Base-by-base conservation (phyloP, 2,113 vertebrate species). In the Thunnus thynnus region DNA sequence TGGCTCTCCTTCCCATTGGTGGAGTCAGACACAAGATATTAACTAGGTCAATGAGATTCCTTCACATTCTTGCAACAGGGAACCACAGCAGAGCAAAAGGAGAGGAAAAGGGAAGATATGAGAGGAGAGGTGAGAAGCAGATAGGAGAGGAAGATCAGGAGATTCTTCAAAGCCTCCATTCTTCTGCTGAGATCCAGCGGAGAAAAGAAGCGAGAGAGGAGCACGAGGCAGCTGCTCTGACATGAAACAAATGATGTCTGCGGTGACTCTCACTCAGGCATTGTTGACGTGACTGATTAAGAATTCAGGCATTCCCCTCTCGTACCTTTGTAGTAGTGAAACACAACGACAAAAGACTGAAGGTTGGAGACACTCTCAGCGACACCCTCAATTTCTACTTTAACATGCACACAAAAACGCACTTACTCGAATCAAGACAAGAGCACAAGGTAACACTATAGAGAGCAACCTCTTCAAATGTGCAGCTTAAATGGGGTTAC, bases 41-140 rank as follows among this genome's bases (percentile, higher is more conserved):
- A 95, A 94, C 86, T 96, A 89, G 95, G 95, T 96, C 95, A 96
- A 94, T 92, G 92, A 94, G 86, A 95, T 94, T 92, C 93, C 73
- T 78, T 82, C 88, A 75, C 74, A 83, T 83, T 82, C 80, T 63
- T 90, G 65, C 61, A 73, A 75, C 78, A 76, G 85, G 47, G 74
- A 76, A 83, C 32, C 77, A 74, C 66, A 48, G 85, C 46, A 18
- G 66, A 75, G 70, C 17, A 36, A 30, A 66, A 77, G 14, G 41
- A 51, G 76, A 55, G 54, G 58, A 71, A 8, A 20, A 41, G 52
- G 36, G 47, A 22, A 51, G 32, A 72, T 16, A 60, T 30, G 73
- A 76, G 22, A 46, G 69, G 30, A 76, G 76, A 85, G 62, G 75
- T 20, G 57, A 78, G 74, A 56, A 54, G 62, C 46, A 62, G 78